Evolutionary conservation across 53 echinoderm and acorn worm genomes (phyloP).

Genomic region (Crossaster papposus): DNA sequence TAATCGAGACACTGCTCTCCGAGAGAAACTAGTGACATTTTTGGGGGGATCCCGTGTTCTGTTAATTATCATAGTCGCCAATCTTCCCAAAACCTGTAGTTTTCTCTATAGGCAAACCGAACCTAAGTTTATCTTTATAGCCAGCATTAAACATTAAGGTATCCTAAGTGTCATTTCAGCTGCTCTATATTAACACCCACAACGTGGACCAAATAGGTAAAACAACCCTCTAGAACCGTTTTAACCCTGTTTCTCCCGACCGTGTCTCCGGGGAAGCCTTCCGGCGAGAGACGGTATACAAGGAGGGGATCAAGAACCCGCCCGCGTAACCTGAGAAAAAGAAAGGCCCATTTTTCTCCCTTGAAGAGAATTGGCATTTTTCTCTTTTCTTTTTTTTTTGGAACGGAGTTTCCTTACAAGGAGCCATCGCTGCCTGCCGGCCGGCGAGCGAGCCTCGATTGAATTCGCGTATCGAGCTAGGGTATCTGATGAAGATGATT

Average conservation of each 20-base stretch:
- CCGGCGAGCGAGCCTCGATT: slow-evolving; percentile 29
- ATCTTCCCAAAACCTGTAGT: not conserved
- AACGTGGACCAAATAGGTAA: not conserved
- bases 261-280: slow-evolving; percentile 23
- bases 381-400: too few species aligned
- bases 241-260: not conserved
- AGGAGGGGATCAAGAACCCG: slow-evolving; percentile 4
- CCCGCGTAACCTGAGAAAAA: slow-evolving; percentile 55
- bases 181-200: slow-evolving; percentile 28
- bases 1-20: too few species aligned
- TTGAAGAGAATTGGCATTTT: slow-evolving; percentile 25
- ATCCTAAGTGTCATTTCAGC: slow-evolving; percentile 27
- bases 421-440: slow-evolving; percentile 1
- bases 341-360: slow-evolving; percentile 9
- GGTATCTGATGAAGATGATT: slow-evolving; percentile 25
- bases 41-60: too few species aligned
- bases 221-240: not conserved
- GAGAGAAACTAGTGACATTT: too few species aligned
- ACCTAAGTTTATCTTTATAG: not conserved
- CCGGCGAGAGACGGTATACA: slow-evolving; percentile 41
- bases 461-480: slow-evolving; percentile 42
- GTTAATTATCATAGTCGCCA: not conserved
- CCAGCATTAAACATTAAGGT: not conserved
- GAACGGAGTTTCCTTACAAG: not conserved
- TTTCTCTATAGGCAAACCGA: not conserved